Evolutionary conservation across 2,113 vertebrate species (phyloP).

Genomic region (Sebastes schlegelii): DNA sequence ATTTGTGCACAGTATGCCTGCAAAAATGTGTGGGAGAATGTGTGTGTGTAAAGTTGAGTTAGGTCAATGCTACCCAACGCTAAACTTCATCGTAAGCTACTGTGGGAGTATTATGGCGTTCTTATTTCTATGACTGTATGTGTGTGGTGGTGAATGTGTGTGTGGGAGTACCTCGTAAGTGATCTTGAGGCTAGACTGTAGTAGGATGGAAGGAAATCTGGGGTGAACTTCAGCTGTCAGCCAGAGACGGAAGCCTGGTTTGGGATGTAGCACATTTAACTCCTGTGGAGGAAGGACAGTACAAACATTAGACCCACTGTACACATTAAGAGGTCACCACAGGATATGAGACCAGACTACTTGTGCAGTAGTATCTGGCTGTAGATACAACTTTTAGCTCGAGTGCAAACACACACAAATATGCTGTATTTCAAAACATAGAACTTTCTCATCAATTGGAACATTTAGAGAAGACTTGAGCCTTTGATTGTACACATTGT

Average conservation of each 20-base stretch:
- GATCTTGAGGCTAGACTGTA: constrained; percentile 97
- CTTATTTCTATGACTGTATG: neutral
- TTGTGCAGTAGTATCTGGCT: neutral
- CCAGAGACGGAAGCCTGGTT: constrained; percentile 95
- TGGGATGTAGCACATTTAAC: constrained; percentile 91
- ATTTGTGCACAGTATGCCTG: neutral
- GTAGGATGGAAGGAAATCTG: constrained; percentile 92
- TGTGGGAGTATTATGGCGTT: neutral
- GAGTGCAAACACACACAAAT: neutral
- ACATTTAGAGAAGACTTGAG: neutral
- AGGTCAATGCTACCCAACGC: neutral
- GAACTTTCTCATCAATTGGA: neutral
- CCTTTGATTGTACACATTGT: neutral
- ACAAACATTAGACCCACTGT: constrained; percentile 28
- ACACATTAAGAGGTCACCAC: neutral
- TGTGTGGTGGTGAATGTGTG: neutral
- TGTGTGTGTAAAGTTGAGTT: constrained; percentile 1
- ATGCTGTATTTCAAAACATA: neutral
- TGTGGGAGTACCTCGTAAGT: constrained; percentile 91
- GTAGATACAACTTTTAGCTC: neutral
- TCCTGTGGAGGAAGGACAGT: constrained; percentile 83
- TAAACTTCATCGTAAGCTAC: neutral
- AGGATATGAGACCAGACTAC: neutral
- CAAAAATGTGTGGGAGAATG: neutral
- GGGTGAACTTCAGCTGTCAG: constrained; percentile 95